Conservation (phyloP, 1,140 invertebrate species). For the Drosophila triauraria region DNA sequence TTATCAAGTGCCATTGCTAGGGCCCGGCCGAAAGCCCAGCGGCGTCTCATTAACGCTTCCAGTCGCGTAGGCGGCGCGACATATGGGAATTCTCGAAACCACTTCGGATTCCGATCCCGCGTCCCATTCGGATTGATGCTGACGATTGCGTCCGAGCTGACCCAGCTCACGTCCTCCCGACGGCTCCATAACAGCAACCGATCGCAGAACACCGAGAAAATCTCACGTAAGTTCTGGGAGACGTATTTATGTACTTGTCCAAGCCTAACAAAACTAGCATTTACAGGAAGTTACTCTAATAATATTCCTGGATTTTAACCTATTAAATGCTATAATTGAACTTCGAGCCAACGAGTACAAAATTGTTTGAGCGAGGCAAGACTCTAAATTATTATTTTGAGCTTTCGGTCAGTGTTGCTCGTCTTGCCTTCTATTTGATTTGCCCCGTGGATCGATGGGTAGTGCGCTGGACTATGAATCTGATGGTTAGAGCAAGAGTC, state of each 20-base stretch:
- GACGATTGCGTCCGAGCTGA: constrained; percentile 52
- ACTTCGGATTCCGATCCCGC: constrained; percentile 8
- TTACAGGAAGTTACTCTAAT: neutral
- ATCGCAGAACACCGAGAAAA: neutral
- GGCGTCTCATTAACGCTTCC: constrained; percentile 72
- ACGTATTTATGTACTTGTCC: neutral
- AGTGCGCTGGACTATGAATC: too few species aligned
- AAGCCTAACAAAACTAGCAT: neutral
- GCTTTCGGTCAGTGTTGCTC: too few species aligned
- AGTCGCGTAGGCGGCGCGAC: constrained; percentile 50
- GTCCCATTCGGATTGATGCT: constrained; percentile 47
- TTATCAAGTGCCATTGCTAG: constrained; percentile 68
- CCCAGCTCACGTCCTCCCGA: constrained; percentile 57
- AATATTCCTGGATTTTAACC: neutral
- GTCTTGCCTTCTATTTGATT: too few species aligned
- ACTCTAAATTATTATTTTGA: too few species aligned
- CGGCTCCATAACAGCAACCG: constrained; percentile 15
- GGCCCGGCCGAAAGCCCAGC: constrained; percentile 31
- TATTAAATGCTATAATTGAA: too few species aligned
- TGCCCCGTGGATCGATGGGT: too few species aligned
- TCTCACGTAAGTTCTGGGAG: neutral
- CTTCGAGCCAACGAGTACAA: too few species aligned
- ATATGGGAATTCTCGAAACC: constrained; percentile 28
- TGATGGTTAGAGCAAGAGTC: too few species aligned
- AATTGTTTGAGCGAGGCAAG: too few species aligned